Base-by-base conservation (phyloP, 1,140 invertebrate species). In the Drosophila willistoni region DNA sequence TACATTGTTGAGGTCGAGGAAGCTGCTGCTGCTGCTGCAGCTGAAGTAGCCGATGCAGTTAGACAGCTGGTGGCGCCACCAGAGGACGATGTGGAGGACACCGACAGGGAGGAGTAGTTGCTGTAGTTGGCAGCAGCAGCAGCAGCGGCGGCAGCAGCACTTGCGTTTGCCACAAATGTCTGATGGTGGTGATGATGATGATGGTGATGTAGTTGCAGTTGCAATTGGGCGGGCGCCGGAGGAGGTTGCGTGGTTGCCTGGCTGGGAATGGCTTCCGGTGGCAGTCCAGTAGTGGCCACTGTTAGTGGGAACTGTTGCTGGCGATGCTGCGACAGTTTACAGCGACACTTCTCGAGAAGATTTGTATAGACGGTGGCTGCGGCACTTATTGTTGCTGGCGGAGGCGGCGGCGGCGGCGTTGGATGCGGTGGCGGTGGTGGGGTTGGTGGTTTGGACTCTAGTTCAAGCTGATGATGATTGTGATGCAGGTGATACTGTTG, bases 261-360 rank as follows among this genome's bases (percentile, higher is more conserved):
- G 12, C 36, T 39, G n/a, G 56, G 14, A 39, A 19, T 14, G 5
- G 64, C 64, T 17, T 54, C 65, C 41, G 36, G 36, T 39, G 36
- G 36, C 51, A 64, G 64, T 51, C 51, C 70, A 25, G 56, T 22
- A 25, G 56, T 22, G 61, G 66, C 29, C 55, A 68, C 60, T 62
- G 29, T 29, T 29, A 6, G 29, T 29, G 73, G 44, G 22, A 64
- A 6, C 42, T 80, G 77, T 41, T 72, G 59, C 54, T 77, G 47
- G 44, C 73, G n/a, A n/a, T n/a, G 70, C 4, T 64, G 54, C 44
- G 68, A 65, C 0, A 77, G 47, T 51, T 89, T 91, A 51, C 90
- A 91, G 29, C 90, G 81, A 57, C 90, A 91, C 83, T 91, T 91
- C 42, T 91, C 90, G 60, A 91, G 59, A 7, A 91, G 75, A 64